Percentiles rank a stretch among this genome's conserved stretches.
Evolutionary conservation across 2,113 vertebrate genomes (phyloP).

Genomic region (Engystomops pustulosus): DNA sequence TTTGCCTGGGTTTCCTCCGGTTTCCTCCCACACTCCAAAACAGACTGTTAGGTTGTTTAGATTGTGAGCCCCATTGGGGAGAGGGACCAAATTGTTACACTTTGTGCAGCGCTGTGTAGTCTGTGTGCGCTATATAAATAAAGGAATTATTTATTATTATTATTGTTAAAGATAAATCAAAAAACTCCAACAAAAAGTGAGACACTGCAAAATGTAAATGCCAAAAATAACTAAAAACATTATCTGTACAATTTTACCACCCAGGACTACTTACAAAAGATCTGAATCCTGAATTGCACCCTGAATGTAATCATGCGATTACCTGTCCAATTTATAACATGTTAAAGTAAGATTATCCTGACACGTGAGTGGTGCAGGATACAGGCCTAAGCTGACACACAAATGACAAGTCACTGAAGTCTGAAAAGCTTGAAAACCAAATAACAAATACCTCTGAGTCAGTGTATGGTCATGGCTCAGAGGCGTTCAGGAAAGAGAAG

Average conservation of each 20-base stretch:
- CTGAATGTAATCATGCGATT: conserved; percentile 27
- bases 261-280: conserved; percentile 3
- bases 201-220: neutral
- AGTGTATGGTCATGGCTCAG: conserved; percentile 39
- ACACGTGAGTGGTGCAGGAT: conserved; percentile 49
- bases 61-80: too few species aligned
- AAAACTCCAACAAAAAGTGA: neutral
- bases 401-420: conserved; percentile 25
- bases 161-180: neutral
- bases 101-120: too few species aligned
- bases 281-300: conserved; percentile 23
- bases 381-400: conserved; percentile 43
- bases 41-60: too few species aligned
- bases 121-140: too few species aligned
- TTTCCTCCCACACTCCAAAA: too few species aligned
- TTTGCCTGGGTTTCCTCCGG: too few species aligned
- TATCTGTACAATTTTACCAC: neutral
- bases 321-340: conserved; percentile 44
- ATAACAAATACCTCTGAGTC: conserved; percentile 41
- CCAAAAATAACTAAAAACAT: neutral
- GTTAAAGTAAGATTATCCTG: conserved; percentile 52
- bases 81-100: too few species aligned
- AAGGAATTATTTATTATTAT: too few species aligned
- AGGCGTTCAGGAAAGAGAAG: conserved; percentile 53
- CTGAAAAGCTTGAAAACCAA: conserved; percentile 38